Percentiles rank a stretch among this genome's conserved stretches.
Conservation (phyloP, 2,797 vertebrate genomes). For the Adrianichthys oophorus region DNA sequence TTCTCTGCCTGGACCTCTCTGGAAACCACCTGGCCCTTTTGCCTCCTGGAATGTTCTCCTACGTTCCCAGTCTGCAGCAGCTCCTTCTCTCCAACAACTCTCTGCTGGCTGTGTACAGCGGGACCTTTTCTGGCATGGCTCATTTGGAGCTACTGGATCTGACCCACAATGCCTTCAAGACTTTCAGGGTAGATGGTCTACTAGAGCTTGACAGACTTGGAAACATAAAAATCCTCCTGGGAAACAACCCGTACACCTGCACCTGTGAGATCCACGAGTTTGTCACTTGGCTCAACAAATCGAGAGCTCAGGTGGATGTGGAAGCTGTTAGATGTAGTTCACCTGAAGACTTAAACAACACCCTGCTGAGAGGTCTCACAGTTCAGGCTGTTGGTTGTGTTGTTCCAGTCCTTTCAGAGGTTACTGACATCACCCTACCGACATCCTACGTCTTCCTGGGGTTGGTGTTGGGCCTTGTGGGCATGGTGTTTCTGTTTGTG, state of each 20-base stretch:
- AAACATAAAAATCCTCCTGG: constrained; percentile 53
- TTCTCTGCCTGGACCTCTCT: constrained; percentile 77
- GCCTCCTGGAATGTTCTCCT: constrained; percentile 74
- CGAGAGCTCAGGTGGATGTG: constrained; percentile 62
- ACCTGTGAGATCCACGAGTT: constrained; percentile 73
- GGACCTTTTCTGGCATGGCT: constrained; percentile 74
- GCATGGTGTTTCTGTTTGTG: constrained; percentile 83
- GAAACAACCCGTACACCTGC: constrained; percentile 76
- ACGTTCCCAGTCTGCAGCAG: constrained; percentile 68
- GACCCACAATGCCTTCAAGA: constrained; percentile 67
- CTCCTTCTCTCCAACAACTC: constrained; percentile 74
- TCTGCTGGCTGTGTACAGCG: constrained; percentile 67
- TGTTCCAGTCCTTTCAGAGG: constrained; percentile 46
- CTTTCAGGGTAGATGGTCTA: constrained; percentile 56
- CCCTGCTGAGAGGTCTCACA: constrained; percentile 50
- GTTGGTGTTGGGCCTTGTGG: constrained; percentile 80
- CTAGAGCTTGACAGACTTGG: constrained; percentile 61
- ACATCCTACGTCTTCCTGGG: constrained; percentile 82
- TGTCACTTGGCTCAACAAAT: constrained; percentile 74
- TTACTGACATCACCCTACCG: constrained; percentile 67
- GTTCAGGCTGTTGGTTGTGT: constrained; percentile 64
- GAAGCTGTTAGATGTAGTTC: constrained; percentile 70
- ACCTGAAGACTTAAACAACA: constrained; percentile 52
- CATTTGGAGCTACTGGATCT: constrained; percentile 74
- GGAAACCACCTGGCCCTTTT: constrained; percentile 75